These are phyloP conservation scores for Ostrea edulis DNA, from an alignment of 1,140 invertebrate species.

Conservation along the genomic window DNA sequence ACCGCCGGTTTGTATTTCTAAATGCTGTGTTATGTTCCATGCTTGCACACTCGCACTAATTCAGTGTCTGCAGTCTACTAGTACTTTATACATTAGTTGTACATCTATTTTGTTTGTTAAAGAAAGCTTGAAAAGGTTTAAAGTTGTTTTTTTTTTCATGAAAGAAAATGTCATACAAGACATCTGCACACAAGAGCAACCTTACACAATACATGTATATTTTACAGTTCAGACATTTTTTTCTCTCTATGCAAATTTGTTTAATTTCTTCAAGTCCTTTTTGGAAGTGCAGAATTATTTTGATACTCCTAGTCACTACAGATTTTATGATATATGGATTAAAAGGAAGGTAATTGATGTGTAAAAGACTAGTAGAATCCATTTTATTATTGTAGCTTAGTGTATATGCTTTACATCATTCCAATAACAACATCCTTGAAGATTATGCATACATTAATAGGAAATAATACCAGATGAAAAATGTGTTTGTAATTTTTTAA, in stretches of 20 bases:
- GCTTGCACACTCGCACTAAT: slow-evolving; percentile 8
- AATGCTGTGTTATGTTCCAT: slow-evolving; percentile 9
- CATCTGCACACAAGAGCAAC: no score
- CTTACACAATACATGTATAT: no score
- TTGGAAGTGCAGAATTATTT: no score
- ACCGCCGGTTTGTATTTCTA: slow-evolving; percentile 50
- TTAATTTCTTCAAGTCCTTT: no score
- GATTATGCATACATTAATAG: background rate
- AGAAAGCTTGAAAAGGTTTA: no score
- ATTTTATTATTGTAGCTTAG: slow-evolving; percentile 2
- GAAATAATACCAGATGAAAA: background rate
- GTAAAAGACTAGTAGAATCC: background rate
- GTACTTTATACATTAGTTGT: slow-evolving; percentile 7
- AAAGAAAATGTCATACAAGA: no score
- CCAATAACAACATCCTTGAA: background rate
- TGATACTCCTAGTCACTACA: no score
- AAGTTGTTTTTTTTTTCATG: no score
- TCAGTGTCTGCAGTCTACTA: background rate
- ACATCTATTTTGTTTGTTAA: background rate
- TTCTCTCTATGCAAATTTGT: no score
- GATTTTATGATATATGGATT: background rate
- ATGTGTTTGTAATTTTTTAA: background rate
- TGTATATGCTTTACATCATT: background rate
- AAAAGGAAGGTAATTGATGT: background rate
- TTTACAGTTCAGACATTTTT: no score